A percentile compares a stretch with the other conserved stretches of the same genome.
phyloP scores from a whole-genome alignment of 1,140 invertebrate genomes.

The Melitaea cinxia region DNA sequence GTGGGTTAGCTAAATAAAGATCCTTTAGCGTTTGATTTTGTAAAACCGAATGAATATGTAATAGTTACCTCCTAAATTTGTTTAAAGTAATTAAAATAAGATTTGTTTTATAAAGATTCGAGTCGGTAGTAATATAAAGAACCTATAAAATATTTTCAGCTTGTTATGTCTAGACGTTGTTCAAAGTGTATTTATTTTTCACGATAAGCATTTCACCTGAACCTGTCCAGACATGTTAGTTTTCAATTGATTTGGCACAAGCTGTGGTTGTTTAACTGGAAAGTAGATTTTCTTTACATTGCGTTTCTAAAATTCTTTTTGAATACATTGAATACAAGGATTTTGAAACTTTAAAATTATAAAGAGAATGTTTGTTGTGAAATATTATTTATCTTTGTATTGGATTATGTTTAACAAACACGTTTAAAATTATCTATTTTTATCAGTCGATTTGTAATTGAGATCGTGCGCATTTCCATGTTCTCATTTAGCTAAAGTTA shows the following conservation, averaged over 20 bases:
- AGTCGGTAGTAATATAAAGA: background rate
- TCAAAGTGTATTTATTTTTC: conserved; percentile 27
- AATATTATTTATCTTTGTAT: background rate
- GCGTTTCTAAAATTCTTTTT: background rate
- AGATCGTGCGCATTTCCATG: background rate
- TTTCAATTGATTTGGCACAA: conserved; percentile 45
- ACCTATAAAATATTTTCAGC: conserved; percentile 1
- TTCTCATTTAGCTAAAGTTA: background rate
- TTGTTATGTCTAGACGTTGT: conserved; percentile 27
- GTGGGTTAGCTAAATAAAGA: too few species aligned
- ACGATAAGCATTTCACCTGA: conserved; percentile 22
- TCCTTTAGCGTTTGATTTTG: too few species aligned
- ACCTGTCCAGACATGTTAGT: conserved; percentile 35
- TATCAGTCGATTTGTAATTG: conserved; percentile 2
- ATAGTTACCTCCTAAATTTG: too few species aligned
- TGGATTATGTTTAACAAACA: background rate
- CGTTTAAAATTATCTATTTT: background rate
- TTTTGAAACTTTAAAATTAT: too few species aligned
- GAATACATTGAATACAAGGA: background rate
- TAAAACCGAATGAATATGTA: too few species aligned
- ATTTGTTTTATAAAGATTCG: too few species aligned
- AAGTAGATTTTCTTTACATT: conserved; percentile 20
- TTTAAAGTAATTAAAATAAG: too few species aligned
- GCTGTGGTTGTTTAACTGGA: conserved; percentile 26
- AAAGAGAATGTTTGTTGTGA: background rate